Percentiles rank a stretch among this genome's conserved stretches.
Evolutionary conservation across 92 coral and sea anemone species (phyloP).

Genomic region (Muricea muricata): DNA sequence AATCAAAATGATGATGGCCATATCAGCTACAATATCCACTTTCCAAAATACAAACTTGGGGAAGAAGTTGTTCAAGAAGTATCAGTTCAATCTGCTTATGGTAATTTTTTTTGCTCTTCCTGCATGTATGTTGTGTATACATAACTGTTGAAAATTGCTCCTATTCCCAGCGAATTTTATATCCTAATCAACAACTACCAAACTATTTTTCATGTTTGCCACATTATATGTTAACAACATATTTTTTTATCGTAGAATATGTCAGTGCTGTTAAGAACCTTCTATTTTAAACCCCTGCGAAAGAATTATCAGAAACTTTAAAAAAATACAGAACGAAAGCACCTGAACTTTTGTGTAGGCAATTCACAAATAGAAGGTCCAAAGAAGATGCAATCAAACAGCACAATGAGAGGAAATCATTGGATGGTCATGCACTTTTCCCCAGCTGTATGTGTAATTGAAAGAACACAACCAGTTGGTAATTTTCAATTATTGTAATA

Average conservation of each 20-base stretch:
- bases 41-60: not conserved
- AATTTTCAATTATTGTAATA: not conserved
- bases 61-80: not conserved
- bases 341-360: not conserved
- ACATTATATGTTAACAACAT: not conserved
- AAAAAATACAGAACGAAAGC: not conserved
- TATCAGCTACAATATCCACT: not conserved
- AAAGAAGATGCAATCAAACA: conserved; percentile 8
- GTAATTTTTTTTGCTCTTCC: not conserved
- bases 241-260: not conserved
- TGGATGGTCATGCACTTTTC: conserved; percentile 14
- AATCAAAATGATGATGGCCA: not conserved
- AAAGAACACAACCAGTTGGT: not conserved
- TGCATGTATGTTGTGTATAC: not conserved
- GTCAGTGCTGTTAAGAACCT: not conserved
- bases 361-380: not conserved
- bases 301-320: not conserved
- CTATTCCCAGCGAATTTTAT: too few relatives aligned
- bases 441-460: not conserved
- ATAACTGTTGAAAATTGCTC: not conserved
- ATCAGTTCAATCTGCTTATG: not conserved
- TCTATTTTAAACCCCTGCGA: not conserved
- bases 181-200: too few relatives aligned
- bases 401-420: conserved; percentile 19
- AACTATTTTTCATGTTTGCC: too few relatives aligned